These are phyloP conservation scores for Cephalophus harveyi DNA, from an alignment of 2,113 vertebrate genomes.

Conservation along the genomic window DNA sequence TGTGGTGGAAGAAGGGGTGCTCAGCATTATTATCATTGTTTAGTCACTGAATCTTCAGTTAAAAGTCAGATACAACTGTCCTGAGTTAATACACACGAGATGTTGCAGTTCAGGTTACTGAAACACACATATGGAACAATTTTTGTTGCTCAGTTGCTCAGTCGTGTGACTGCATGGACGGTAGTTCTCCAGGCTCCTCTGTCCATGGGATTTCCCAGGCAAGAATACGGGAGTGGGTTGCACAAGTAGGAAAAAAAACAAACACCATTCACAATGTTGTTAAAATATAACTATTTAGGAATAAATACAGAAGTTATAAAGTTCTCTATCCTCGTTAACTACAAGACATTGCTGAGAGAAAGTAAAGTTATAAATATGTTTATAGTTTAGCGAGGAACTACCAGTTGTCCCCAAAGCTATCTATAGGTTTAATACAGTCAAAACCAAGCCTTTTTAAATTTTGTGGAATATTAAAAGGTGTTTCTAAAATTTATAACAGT, in stretches of 20 bases:
- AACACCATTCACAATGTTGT: neutral
- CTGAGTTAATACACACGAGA: neutral
- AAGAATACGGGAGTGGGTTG: neutral
- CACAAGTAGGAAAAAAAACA: neutral
- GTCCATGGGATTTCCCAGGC: neutral
- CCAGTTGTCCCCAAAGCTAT: neutral
- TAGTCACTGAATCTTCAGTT: neutral
- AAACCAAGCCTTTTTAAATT: neutral
- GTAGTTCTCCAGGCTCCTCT: neutral
- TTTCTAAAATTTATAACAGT: neutral
- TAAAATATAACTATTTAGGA: neutral
- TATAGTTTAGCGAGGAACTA: neutral
- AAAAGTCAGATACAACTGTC: neutral
- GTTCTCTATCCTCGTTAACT: neutral
- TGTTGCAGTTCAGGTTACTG: neutral
- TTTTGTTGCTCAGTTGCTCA: neutral
- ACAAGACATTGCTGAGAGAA: neutral
- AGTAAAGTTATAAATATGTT: neutral
- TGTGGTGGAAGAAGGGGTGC: neutral
- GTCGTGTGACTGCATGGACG: neutral
- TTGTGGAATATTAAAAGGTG: neutral
- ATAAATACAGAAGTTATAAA: neutral
- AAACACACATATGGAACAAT: neutral
- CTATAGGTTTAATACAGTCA: neutral
- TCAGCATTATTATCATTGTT: neutral